Percentiles rank a stretch among this genome's conserved stretches.
Conservation (phyloP, 2,113 vertebrate genomes). For the Megaptera novaeangliae region DNA sequence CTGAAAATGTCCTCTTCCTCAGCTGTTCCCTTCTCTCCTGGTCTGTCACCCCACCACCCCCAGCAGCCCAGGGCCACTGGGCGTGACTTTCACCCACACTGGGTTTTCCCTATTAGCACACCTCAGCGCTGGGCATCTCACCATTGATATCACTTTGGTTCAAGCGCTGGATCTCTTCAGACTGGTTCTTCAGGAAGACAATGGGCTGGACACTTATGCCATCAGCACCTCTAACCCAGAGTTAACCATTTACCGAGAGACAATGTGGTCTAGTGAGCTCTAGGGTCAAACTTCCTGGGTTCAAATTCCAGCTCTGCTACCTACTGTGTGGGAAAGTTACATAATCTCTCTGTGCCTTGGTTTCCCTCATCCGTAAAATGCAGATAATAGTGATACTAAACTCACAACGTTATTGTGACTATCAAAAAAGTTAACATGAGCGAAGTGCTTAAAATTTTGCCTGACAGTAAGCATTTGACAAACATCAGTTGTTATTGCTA, state of each 20-base stretch:
- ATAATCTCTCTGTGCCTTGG: not conserved
- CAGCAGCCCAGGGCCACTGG: not conserved
- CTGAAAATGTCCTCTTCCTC: not conserved
- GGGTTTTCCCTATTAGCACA: not conserved
- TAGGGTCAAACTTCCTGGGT: not conserved
- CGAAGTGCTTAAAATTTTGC: not conserved
- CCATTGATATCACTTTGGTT: too few relatives aligned
- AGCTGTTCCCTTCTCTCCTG: not conserved
- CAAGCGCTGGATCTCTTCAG: not conserved
- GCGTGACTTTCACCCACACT: not conserved
- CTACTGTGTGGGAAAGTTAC: not conserved
- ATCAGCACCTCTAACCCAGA: not conserved
- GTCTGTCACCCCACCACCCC: too few relatives aligned
- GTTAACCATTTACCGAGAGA: not conserved
- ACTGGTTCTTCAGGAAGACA: not conserved
- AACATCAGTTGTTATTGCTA: not conserved
- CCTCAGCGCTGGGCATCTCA: not conserved
- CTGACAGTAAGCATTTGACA: not conserved
- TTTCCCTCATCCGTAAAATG: not conserved
- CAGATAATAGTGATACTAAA: not conserved
- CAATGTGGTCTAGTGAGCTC: not conserved
- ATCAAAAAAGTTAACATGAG: not conserved
- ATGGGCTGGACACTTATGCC: not conserved
- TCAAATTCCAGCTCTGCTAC: not conserved
- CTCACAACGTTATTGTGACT: too few relatives aligned